Evolutionary conservation across 2,888 invertebrate species (phyloP).

Genomic region (Portevinia maculata): DNA sequence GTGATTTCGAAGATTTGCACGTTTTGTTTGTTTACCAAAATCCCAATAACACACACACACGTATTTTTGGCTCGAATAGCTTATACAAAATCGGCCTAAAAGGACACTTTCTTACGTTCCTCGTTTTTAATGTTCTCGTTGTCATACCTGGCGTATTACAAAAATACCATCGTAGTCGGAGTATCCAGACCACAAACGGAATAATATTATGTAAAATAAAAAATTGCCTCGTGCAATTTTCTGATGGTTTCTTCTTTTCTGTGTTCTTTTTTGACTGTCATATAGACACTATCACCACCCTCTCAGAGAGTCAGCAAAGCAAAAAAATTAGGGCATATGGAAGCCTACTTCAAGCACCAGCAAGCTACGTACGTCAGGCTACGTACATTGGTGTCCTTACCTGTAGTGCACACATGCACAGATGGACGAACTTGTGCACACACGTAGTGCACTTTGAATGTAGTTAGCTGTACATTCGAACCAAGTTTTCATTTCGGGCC

Average conservation of each 20-base stretch:
- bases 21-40: conserved; percentile 56
- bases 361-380: conserved; percentile 35
- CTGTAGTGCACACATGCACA: conserved; percentile 1
- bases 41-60: conserved; percentile 43
- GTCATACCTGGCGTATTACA: conserved; percentile 23
- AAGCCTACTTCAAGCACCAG: conserved; percentile 58
- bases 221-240: conserved; percentile 67
- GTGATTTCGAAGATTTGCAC: conserved; percentile 41
- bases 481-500: conserved; percentile 59
- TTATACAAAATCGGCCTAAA: conserved; percentile 17
- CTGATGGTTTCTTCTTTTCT: conserved; percentile 3
- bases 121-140: conserved; percentile 13
- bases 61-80: conserved; percentile 43
- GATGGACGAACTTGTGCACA: neutral
- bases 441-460: conserved; percentile 39
- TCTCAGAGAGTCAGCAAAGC: conserved; percentile 1
- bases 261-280: neutral
- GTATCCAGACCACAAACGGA: conserved; percentile 14
- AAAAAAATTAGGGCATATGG: conserved; percentile 66
- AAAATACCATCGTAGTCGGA: neutral
- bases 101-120: conserved; percentile 39
- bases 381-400: conserved; percentile 54
- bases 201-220: conserved; percentile 32
- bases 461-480: conserved; percentile 50
- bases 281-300: conserved; percentile 1